A percentile compares a stretch with the other conserved stretches of the same genome.
phyloP scores from a whole-genome alignment of 2,113 vertebrate genomes.

The Pungitius pungitius region DNA sequence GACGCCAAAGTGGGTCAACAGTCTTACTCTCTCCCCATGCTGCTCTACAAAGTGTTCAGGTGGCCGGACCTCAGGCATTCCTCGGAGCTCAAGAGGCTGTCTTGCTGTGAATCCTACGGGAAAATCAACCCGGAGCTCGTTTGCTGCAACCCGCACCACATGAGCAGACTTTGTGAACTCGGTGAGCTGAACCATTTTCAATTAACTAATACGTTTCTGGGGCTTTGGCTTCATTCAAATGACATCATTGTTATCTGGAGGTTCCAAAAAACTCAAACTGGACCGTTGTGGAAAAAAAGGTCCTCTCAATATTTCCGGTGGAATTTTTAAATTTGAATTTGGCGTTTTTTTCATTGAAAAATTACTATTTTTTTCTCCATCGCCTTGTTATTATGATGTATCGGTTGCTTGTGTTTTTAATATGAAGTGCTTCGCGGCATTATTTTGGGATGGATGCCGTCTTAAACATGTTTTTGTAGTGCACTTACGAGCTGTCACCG shows the following conservation, averaged over 20 bases:
- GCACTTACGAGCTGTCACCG: neutral
- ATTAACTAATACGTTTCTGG: too few species aligned
- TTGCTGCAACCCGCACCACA: slow-evolving; percentile 98
- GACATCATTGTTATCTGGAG: slow-evolving; percentile 59
- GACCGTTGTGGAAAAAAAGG: slow-evolving; percentile 21
- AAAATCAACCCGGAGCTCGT: slow-evolving; percentile 91
- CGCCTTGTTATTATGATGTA: neutral
- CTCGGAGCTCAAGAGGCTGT: slow-evolving; percentile 94
- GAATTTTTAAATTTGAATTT: slow-evolving; percentile 3
- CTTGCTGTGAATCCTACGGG: slow-evolving; percentile 95
- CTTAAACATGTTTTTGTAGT: neutral
- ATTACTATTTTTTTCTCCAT: too few species aligned
- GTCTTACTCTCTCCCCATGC: slow-evolving; percentile 90
- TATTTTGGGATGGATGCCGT: neutral
- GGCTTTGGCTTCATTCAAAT: too few species aligned
- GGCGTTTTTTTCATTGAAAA: neutral
- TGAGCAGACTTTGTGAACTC: slow-evolving; percentile 96
- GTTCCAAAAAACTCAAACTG: slow-evolving; percentile 66
- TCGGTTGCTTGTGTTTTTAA: neutral
- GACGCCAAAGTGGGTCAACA: slow-evolving; percentile 90
- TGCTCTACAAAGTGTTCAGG: slow-evolving; percentile 96
- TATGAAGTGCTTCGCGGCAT: neutral
- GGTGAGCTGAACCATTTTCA: slow-evolving; percentile 78
- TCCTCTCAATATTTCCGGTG: slow-evolving; percentile 21
- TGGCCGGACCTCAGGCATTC: slow-evolving; percentile 96